Percentiles rank a stretch among this genome's conserved stretches.
Conservation (phyloP, 2,888 invertebrate species). For the Coleophora deauratella region DNA sequence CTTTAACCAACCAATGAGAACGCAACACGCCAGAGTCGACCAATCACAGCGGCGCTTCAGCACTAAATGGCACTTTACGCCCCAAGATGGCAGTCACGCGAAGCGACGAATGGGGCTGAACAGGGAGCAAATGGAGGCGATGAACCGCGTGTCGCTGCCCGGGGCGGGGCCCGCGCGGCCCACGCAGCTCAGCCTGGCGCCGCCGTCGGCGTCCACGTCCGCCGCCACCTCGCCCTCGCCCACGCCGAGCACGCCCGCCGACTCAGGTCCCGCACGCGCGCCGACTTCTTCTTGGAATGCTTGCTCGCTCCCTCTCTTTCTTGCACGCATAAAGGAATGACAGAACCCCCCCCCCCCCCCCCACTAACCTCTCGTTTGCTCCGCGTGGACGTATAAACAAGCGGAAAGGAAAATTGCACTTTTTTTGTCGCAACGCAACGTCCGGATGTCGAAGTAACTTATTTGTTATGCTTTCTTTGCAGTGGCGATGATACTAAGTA, state of each 20-base stretch:
- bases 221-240: constrained; percentile 68
- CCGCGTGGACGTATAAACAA: no score
- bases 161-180: constrained; percentile 48
- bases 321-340: no score
- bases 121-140: constrained; percentile 72
- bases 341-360: no score
- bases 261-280: constrained; percentile 64
- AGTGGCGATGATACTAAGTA: no score
- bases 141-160: constrained; percentile 65
- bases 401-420: no score
- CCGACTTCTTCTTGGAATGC: constrained; percentile 37
- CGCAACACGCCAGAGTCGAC: constrained; percentile 11
- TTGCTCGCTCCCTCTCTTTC: constrained; percentile 32
- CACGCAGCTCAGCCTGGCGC: constrained; percentile 63
- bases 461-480: no score
- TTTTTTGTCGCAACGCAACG: no score
- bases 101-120: constrained; percentile 74
- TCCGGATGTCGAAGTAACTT: no score
- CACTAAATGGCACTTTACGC: constrained; percentile 63
- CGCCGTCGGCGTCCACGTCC: constrained; percentile 33
- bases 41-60: constrained; percentile 30
- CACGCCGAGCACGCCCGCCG: constrained; percentile 71
- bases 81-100: constrained; percentile 75
- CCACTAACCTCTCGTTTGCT: no score
- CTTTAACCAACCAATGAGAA: constrained; percentile 19